Percentiles rank a stretch among this genome's conserved stretches.
These are phyloP conservation scores for Bolinopsis microptera DNA, from an alignment of 37 sponge, comb jelly and placozoan species.

Conservation along the genomic window DNA sequence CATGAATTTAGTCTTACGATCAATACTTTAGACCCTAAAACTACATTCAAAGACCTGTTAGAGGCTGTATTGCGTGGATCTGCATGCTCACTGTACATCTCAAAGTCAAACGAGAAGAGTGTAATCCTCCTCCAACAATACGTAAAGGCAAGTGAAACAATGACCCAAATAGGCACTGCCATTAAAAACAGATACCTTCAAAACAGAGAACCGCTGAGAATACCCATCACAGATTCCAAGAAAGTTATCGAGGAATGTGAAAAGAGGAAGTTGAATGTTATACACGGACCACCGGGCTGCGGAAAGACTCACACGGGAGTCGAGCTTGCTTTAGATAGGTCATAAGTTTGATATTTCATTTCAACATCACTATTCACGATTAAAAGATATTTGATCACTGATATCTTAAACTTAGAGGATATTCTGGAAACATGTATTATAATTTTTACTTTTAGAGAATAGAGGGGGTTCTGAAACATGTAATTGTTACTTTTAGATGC, in stretches of 20 bases:
- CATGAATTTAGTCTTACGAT: too few species aligned
- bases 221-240: neutral
- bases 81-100: neutral
- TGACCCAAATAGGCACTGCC: neutral
- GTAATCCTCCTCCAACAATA: neutral
- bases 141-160: neutral
- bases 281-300: conserved; percentile 9
- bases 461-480: too few species aligned
- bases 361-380: too few species aligned
- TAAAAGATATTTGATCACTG: too few species aligned
- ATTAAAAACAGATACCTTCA: neutral
- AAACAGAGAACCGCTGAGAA: neutral
- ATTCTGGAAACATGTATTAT: too few species aligned
- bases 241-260: neutral
- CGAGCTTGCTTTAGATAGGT: neutral
- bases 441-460: too few species aligned
- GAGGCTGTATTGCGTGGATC: neutral
- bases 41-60: neutral
- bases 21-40: neutral
- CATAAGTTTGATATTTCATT: too few species aligned
- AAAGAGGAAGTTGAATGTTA: neutral
- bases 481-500: neutral
- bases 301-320: conserved; percentile 29
- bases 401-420: too few species aligned
- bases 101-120: conserved; percentile 1